phyloP scores from a whole-genome alignment of 2,113 vertebrate genomes.

The Euleptes europaea region DNA sequence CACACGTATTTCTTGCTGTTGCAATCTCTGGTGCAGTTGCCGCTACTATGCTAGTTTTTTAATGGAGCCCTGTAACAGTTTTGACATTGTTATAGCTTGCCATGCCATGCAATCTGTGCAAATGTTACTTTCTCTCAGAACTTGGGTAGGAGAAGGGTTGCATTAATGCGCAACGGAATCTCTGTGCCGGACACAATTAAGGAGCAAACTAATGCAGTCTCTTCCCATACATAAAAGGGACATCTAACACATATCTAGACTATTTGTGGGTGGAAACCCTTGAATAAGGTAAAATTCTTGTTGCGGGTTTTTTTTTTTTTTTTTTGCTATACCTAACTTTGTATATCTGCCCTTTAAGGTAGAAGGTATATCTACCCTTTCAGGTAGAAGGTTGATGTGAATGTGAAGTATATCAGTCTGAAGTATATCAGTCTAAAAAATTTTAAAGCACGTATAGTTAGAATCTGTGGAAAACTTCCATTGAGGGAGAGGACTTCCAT shows the following conservation, averaged over 20 bases:
- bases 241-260: neutral
- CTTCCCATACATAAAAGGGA: neutral
- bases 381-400: too few relatives aligned
- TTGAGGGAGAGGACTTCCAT: too few relatives aligned
- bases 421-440: too few relatives aligned
- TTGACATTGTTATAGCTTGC: neutral
- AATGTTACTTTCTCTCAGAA: neutral
- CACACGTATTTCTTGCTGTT: neutral
- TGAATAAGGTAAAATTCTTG: neutral
- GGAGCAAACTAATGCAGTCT: slow-evolving; percentile 49
- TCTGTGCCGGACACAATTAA: slow-evolving; percentile 54
- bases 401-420: too few relatives aligned
- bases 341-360: neutral
- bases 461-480: too few relatives aligned
- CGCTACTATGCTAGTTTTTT: neutral
- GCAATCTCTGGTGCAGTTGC: neutral
- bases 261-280: neutral
- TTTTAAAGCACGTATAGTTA: too few relatives aligned
- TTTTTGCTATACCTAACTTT: neutral
- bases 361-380: too few relatives aligned
- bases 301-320: neutral
- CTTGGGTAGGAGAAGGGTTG: neutral
- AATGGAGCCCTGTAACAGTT: neutral
- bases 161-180: slow-evolving; percentile 74
- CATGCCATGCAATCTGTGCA: neutral